Base-by-base conservation (phyloP, 2,888 invertebrate genomes). In the Eupithecia inturbata region DNA sequence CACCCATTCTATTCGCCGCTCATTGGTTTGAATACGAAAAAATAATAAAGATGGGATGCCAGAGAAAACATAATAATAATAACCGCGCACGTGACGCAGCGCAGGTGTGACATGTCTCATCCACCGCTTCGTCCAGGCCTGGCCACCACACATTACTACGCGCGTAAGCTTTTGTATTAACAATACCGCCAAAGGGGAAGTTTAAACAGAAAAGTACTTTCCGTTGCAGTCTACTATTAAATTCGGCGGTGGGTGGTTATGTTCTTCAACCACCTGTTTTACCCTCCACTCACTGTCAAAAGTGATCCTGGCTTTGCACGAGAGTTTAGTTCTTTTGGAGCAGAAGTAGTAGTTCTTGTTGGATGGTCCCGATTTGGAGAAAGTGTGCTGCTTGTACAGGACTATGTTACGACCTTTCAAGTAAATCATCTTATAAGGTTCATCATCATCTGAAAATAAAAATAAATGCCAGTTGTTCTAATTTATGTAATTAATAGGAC, bases 281-380 rank as follows among this genome's bases (percentile, higher is more conserved):
- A 79, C 57, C 5, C 14, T 16, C 71, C 77, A 77, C 28, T 73
- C 14, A 12, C 70, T 71, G 6, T 76, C 77, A 10, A 83, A 68
- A 10, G 69, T 76, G 3, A 83, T 75, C 33, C 74, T 82, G 1
- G 83, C 83, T 5, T 71, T 76, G 41, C 84, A 83, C 0, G 72
- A 68, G 16, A 77, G 71, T 1, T 73, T 77, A 6, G 60, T 45
- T 69, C 75, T 77, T 66, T 76, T 78, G 10, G 81, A 80, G 71
- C 81, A 81, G 28, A 80, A 83, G 41, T 75, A 79, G 67, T 76
- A 78, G 3, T 72, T 49, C 63, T 64, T 74, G 14, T 45, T 41
- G 2, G 64, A 19, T 0, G 70, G 71, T 0, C 78, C 78, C 0
- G 69, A 70, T 45, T 79, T 80, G 0, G 81, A 82, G 67, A 71